Evolutionary conservation across 1,140 invertebrate species (phyloP).

Genomic region (Thaumatotibia leucotreta): DNA sequence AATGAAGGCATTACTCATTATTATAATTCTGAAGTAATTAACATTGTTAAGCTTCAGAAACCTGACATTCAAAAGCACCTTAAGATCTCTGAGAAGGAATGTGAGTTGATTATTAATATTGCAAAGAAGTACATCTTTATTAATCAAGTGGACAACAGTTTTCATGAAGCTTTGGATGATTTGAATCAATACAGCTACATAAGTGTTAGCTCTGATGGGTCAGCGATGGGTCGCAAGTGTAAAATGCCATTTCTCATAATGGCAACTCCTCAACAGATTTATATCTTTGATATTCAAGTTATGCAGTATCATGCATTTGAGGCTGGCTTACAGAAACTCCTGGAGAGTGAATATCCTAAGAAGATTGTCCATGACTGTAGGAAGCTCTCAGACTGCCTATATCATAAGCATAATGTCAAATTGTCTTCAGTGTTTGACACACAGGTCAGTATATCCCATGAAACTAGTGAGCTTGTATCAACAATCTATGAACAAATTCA

Average conservation of each 20-base stretch:
- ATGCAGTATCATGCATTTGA: slow-evolving; percentile 70
- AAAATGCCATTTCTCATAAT: slow-evolving; percentile 70
- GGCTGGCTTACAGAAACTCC: slow-evolving; percentile 60
- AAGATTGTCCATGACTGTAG: slow-evolving; percentile 75
- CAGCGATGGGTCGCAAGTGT: slow-evolving; percentile 67
- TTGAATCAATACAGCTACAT: slow-evolving; percentile 57
- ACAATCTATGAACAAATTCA: too few relatives aligned
- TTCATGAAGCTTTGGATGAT: slow-evolving; percentile 61
- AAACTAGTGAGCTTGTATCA: neutral
- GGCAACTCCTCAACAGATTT: slow-evolving; percentile 68
- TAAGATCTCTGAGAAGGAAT: slow-evolving; percentile 65
- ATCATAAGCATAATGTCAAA: slow-evolving; percentile 71
- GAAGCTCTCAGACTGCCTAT: slow-evolving; percentile 71
- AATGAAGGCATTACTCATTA: slow-evolving; percentile 61
- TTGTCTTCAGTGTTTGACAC: slow-evolving; percentile 74
- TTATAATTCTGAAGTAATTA: slow-evolving; percentile 61
- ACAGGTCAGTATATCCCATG: slow-evolving; percentile 47
- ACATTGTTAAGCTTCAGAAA: slow-evolving; percentile 59
- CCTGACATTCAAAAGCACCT: slow-evolving; percentile 44
- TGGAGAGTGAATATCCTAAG: slow-evolving; percentile 64
- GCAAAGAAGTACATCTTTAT: slow-evolving; percentile 68
- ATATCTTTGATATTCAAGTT: slow-evolving; percentile 74
- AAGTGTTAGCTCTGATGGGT: slow-evolving; percentile 63
- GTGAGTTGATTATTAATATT: slow-evolving; percentile 58
- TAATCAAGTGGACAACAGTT: slow-evolving; percentile 67